Conservation (phyloP, 2,888 invertebrate genomes). For the Amorpha juglandis region DNA sequence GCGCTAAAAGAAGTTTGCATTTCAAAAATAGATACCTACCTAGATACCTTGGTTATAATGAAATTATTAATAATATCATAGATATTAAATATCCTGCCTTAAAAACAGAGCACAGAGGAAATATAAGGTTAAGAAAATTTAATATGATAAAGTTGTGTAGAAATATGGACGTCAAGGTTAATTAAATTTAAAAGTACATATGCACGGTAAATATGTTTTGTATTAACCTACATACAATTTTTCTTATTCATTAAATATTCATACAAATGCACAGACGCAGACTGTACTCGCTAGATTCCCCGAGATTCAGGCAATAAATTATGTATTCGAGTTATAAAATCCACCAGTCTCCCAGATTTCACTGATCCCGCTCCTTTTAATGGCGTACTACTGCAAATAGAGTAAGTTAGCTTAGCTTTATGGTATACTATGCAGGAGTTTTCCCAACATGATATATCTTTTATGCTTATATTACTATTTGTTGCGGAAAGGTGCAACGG, state of each 20-base stretch:
- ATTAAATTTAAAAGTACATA: no score
- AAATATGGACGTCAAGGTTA: no score
- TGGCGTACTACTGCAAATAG: constrained; percentile 52
- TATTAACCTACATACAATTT: not conserved
- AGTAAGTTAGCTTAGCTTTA: constrained; percentile 47
- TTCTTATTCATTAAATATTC: not conserved
- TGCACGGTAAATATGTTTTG: no score
- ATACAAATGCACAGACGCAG: not conserved
- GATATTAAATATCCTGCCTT: no score
- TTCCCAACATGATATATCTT: not conserved
- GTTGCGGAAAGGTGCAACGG: no score
- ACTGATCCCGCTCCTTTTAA: constrained; percentile 75
- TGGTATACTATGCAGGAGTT: constrained; percentile 1
- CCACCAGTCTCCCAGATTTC: constrained; percentile 70
- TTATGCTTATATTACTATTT: no score
- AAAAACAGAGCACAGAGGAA: no score
- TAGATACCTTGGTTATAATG: no score
- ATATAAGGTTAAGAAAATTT: not conserved
- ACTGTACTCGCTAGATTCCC: constrained; percentile 27
- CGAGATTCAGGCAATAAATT: constrained; percentile 66
- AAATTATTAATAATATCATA: not conserved
- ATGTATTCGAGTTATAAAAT: constrained; percentile 80
- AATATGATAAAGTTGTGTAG: not conserved
- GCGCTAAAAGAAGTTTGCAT: no score
- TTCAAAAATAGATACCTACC: no score